phyloP scores from a whole-genome alignment of 2,888 invertebrate genomes.

The Stenichneumon culpator region DNA sequence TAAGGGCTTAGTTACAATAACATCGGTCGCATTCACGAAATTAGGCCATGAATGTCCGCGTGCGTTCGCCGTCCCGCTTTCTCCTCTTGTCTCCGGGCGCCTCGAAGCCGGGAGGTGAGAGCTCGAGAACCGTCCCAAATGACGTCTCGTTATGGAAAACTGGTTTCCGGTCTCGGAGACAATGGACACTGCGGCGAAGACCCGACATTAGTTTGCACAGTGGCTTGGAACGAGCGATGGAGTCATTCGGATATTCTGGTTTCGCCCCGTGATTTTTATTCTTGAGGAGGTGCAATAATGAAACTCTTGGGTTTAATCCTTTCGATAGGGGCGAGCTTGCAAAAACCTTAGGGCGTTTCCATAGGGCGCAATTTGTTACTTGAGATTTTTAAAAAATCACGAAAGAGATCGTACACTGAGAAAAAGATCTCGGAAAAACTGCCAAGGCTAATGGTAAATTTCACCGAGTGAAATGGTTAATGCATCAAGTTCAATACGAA shows the following conservation, averaged over 20 bases:
- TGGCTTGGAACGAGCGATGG: not conserved
- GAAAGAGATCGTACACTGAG: not conserved
- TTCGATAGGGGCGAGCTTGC: not conserved
- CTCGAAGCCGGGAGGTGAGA: not conserved
- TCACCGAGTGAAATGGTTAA: no score
- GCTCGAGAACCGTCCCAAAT: slow-evolving; percentile 12
- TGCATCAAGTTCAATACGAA: no score
- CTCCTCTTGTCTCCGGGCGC: slow-evolving; percentile 29
- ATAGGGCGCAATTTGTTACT: no score
- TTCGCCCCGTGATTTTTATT: not conserved
- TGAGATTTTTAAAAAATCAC: no score
- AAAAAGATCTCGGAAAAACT: not conserved
- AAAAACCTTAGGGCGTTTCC: not conserved
- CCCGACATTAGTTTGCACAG: not conserved
- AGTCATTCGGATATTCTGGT: not conserved
- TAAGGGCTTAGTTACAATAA: slow-evolving; percentile 79
- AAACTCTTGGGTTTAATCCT: not conserved
- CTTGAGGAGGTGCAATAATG: not conserved
- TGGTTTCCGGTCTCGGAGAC: slow-evolving; percentile 50
- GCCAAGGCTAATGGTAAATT: no score
- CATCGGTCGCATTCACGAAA: slow-evolving; percentile 75
- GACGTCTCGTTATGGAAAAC: slow-evolving; percentile 52
- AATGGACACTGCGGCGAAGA: slow-evolving; percentile 27
- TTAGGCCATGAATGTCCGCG: slow-evolving; percentile 72
- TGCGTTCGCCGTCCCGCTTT: slow-evolving; percentile 8